Percentiles rank a stretch among this genome's conserved stretches.
Conservation (phyloP, 2,888 invertebrate species). For the Cheilosia scutellata region DNA sequence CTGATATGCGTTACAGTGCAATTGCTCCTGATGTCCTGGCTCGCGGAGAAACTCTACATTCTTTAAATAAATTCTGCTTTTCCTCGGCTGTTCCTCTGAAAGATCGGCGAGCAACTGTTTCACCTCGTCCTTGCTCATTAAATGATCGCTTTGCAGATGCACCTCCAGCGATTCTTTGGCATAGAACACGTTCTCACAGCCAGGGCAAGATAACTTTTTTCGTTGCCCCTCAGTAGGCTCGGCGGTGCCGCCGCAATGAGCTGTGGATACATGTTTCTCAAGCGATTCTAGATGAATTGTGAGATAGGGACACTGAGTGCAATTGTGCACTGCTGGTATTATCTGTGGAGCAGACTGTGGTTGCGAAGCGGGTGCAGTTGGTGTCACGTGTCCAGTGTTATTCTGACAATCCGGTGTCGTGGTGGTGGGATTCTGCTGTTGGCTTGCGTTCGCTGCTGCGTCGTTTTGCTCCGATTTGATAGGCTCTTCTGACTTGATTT, state of each 20-base stretch:
- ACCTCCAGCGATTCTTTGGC: conserved; percentile 87
- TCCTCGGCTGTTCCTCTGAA: conserved; percentile 73
- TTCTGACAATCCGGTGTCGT: conserved; percentile 34
- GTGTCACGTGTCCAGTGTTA: conserved; percentile 43
- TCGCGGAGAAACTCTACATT: conserved; percentile 82
- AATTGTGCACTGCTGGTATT: conserved; percentile 78
- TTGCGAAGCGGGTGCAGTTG: conserved; percentile 8
- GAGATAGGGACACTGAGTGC: conserved; percentile 81
- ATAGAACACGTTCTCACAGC: conserved; percentile 88
- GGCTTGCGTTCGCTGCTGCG: conserved; percentile 36
- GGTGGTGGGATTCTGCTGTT: conserved; percentile 46
- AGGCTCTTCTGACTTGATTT: conserved; percentile 84
- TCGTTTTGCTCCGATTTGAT: conserved; percentile 82
- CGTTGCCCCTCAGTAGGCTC: conserved; percentile 12
- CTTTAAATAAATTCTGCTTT: conserved; percentile 83
- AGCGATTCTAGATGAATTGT: conserved; percentile 78
- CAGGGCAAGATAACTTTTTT: conserved; percentile 87
- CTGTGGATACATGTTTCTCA: conserved; percentile 73
- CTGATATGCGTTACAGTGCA: conserved; percentile 49
- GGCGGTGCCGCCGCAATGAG: conserved; percentile 48
- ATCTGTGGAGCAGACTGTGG: conserved; percentile 15
- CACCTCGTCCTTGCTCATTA: conserved; percentile 87
- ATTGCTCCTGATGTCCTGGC: conserved; percentile 77
- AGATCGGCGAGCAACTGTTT: conserved; percentile 85
- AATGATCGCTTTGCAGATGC: conserved; percentile 89